Percentiles rank a stretch among this genome's conserved stretches.
Evolutionary conservation across 2,797 vertebrate genomes (phyloP).

Genomic region (Molossus molossus): DNA sequence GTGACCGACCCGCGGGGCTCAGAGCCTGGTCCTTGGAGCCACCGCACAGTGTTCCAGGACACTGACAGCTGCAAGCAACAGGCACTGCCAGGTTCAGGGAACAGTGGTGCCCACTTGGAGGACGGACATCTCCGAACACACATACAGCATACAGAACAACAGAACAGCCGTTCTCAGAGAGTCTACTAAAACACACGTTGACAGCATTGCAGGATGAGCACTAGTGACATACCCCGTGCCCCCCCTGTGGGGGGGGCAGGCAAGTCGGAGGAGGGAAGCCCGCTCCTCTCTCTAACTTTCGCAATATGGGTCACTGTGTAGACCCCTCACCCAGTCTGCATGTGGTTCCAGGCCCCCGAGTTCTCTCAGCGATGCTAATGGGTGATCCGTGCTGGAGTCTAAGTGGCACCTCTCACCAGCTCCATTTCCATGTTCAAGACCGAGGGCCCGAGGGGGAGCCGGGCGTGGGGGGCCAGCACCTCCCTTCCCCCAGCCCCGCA

Average conservation of each 20-base stretch:
- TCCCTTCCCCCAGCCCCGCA: conserved; percentile 80
- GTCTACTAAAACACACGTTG: conserved; percentile 73
- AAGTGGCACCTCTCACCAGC: conserved; percentile 87
- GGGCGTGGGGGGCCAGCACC: conserved; percentile 59
- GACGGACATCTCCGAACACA: conserved; percentile 70
- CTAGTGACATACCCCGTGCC: conserved; percentile 43
- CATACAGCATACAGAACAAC: conserved; percentile 60
- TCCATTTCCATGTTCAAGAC: conserved; percentile 80
- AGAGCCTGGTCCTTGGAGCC: conserved; percentile 82
- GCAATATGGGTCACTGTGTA: conserved; percentile 74
- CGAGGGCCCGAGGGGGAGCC: conserved; percentile 61
- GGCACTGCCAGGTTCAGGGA: conserved; percentile 77
- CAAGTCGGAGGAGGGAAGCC: background rate
- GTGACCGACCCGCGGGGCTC: conserved; percentile 54
- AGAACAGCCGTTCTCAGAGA: background rate
- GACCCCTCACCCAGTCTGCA: conserved; percentile 67
- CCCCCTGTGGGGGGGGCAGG: background rate
- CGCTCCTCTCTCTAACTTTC: background rate
- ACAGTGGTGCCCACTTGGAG: conserved; percentile 70
- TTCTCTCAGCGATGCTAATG: conserved; percentile 71
- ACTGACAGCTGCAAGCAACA: conserved; percentile 72
- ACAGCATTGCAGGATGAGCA: conserved; percentile 66
- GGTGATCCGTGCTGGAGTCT: conserved; percentile 78
- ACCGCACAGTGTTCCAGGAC: conserved; percentile 79
- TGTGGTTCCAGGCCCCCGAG: conserved; percentile 77